Evolutionary conservation across 2,113 vertebrate genomes (phyloP), one percentile per base, ranked within the genome.

Genomic region (Anoura caudifer): DNA sequence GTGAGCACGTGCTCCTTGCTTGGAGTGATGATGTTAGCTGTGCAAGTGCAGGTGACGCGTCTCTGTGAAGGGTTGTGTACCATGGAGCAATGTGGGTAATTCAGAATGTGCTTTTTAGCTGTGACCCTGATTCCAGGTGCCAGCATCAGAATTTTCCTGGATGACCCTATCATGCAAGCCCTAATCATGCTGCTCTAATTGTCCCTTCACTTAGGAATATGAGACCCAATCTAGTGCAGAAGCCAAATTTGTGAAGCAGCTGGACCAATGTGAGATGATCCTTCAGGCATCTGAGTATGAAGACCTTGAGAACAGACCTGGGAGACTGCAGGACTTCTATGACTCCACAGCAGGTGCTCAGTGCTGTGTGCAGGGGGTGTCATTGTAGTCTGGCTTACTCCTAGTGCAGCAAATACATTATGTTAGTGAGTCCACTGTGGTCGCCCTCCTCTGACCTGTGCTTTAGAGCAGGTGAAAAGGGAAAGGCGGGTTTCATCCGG

Each of bases 191-290:
- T 33, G 9, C 19, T 91, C 22, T 73, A 0, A 11, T 43, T 94
- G 41, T 84, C 31, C 15, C 24, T 76, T 72, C 61, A 4, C 80
- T 86, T 83, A 99, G 99, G 99, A 99, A 95, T 99, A 99, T 36
- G 99, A 99, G 98, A 98, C 92, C 76, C 99, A 99, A 73, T 98
- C 97, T 89, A 99, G 98, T 82, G 95, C 98, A 6, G 99, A 99
- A 97, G 99, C 99, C 82, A 98, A 94, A 75, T 98, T 99, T 97
- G 99, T 99, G 90, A 99, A 99, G 97, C 98, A 99, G 98, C 98
- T 99, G 93, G 99, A 99, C 98, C 99, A 99, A 6, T 99, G 99
- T 90, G 99, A 99, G 98, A 99, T 99, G 99, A 99, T 99, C 95
- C 98, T 99, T 61, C 99, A 99, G 98, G 99, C 99, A 0, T 99